These are phyloP conservation scores for Pseudomyrmex flavicornis DNA, from an alignment of 1,140 invertebrate species.

Conservation along the genomic window DNA sequence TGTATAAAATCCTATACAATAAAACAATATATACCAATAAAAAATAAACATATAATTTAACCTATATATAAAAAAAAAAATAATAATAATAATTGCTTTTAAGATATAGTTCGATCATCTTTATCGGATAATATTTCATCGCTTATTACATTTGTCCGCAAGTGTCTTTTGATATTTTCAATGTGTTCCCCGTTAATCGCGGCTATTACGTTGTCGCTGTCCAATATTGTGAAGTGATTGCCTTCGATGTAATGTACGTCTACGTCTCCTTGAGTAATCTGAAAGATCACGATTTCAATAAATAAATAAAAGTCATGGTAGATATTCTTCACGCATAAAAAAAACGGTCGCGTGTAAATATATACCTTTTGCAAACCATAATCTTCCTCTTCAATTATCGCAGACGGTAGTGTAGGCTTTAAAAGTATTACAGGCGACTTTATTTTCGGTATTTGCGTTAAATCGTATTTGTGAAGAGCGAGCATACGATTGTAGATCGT, in stretches of 20 bases:
- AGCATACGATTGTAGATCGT: conserved; percentile 86
- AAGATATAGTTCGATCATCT: neutral
- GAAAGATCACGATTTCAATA: conserved; percentile 12
- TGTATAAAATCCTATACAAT: too few species aligned
- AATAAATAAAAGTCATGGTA: neutral
- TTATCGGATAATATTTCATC: neutral
- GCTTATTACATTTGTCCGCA: neutral
- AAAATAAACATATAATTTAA: too few species aligned
- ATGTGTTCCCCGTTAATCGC: conserved; percentile 86
- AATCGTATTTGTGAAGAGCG: conserved; percentile 85
- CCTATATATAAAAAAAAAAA: too few species aligned
- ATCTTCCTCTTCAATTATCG: conserved; percentile 86
- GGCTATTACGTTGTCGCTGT: conserved; percentile 88
- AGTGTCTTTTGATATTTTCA: neutral
- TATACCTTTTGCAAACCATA: conserved; percentile 86
- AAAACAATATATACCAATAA: too few species aligned
- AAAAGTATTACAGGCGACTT: conserved; percentile 88
- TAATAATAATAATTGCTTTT: neutral
- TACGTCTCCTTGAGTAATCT: conserved; percentile 76
- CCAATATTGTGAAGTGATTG: conserved; percentile 79
- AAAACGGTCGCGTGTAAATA: neutral
- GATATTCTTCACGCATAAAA: too few species aligned
- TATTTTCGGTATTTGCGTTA: conserved; percentile 75
- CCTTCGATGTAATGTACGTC: conserved; percentile 83
- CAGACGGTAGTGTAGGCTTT: conserved; percentile 86